Evolutionary conservation across 1,140 invertebrate genomes (phyloP).

Genomic region (Periplaneta americana): DNA sequence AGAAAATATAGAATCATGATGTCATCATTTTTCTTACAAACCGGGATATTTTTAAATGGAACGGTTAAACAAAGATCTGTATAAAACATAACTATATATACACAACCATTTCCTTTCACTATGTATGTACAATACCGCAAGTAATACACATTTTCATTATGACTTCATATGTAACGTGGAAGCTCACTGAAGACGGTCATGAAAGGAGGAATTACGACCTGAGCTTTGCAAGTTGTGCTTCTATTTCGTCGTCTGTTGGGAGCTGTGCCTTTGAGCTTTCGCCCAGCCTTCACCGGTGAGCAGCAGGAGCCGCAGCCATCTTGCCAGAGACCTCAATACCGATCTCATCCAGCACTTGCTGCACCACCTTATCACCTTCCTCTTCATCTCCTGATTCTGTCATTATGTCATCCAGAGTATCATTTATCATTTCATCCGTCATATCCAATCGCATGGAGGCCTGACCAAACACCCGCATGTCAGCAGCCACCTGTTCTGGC

Average conservation of each 20-base stretch:
- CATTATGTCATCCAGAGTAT: constrained; percentile 85
- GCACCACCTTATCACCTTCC: constrained; percentile 79
- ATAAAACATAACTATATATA: no score
- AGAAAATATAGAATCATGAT: no score
- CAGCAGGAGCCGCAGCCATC: constrained; percentile 60
- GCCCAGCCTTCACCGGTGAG: constrained; percentile 52
- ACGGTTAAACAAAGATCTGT: no score
- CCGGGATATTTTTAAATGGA: no score
- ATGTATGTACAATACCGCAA: no score
- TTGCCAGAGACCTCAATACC: constrained; percentile 91
- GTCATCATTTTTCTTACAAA: no score
- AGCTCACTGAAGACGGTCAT: no score
- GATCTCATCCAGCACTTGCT: constrained; percentile 89
- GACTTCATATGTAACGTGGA: no score
- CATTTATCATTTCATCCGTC: constrained; percentile 93
- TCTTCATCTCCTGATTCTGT: constrained; percentile 86
- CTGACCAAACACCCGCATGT: constrained; percentile 75
- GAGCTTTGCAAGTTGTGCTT: constrained; percentile 69
- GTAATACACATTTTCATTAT: no score
- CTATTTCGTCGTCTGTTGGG: constrained; percentile 66
- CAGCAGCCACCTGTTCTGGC: constrained; percentile 73
- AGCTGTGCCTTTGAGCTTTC: constrained; percentile 38
- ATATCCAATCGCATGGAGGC: constrained; percentile 86
- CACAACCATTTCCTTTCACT: no score
- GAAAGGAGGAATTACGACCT: constrained; percentile 42